Evolutionary conservation across 2,113 vertebrate species (phyloP).

Genomic region (Brachypteracias leptosomus): DNA sequence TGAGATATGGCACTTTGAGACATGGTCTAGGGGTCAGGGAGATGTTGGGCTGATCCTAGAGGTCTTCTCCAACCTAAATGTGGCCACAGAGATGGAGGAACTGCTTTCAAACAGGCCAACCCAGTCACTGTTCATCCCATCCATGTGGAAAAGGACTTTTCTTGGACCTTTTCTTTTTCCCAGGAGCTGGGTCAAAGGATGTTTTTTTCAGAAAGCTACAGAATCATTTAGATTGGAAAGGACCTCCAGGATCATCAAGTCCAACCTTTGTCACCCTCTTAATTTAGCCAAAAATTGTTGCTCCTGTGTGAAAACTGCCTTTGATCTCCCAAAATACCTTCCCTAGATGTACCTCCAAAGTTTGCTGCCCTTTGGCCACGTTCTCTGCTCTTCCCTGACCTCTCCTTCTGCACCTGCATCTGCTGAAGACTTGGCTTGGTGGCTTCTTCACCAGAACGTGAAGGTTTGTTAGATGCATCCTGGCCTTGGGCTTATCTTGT

Average conservation of each 20-base stretch:
- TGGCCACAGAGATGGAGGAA: rapidly evolving
- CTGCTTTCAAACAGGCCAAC: background rate
- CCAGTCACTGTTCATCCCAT: background rate
- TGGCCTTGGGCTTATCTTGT: background rate
- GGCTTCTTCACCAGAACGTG: background rate
- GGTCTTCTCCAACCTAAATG: too few species aligned
- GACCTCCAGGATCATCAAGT: background rate
- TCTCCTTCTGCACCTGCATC: background rate
- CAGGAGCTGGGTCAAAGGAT: background rate
- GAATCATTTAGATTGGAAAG: background rate
- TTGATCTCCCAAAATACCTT: background rate
- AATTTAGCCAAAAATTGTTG: background rate
- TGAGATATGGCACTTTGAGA: too few species aligned
- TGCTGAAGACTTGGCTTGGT: background rate
- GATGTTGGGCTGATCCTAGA: too few species aligned
- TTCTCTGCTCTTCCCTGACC: background rate
- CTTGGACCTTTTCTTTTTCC: background rate
- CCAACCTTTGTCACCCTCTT: too few species aligned
- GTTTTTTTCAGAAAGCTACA: background rate
- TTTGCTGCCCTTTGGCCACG: background rate
- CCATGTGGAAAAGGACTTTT: background rate
- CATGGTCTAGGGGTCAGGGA: too few species aligned
- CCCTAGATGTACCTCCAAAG: background rate
- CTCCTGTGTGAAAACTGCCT: background rate
- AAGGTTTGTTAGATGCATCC: background rate